Conservation (phyloP, 2,888 invertebrate species). For the Drosophila histrio region DNA sequence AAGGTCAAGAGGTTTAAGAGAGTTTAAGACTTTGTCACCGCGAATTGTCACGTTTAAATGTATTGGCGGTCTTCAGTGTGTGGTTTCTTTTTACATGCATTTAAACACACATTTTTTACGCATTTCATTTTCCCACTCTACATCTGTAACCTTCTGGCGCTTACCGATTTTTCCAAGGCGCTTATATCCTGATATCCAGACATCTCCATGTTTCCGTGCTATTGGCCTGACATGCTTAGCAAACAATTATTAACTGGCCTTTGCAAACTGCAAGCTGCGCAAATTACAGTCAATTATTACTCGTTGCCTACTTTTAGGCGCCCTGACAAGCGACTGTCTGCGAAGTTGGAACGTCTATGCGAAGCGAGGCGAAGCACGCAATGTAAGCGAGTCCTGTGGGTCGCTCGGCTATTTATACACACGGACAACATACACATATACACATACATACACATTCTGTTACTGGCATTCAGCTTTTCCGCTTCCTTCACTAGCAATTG, state of each 20-base stretch:
- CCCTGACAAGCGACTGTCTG: constrained; percentile 29
- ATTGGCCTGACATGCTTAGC: constrained; percentile 34
- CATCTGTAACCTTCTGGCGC: background rate
- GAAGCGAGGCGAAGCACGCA: constrained; percentile 38
- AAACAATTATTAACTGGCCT: constrained; percentile 1
- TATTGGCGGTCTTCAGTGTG: too few relatives aligned
- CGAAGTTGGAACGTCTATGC: constrained; percentile 28
- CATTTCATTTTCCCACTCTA: background rate
- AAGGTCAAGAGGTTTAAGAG: constrained; percentile 10
- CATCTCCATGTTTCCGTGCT: constrained; percentile 56
- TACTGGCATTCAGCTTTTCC: constrained; percentile 43
- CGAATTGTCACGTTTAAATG: too few relatives aligned
- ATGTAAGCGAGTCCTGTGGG: constrained; percentile 58
- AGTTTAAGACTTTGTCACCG: too few relatives aligned
- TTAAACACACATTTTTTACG: background rate
- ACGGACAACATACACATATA: constrained; percentile 12
- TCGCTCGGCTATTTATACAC: constrained; percentile 70
- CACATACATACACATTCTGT: constrained; percentile 5
- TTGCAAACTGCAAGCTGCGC: constrained; percentile 7
- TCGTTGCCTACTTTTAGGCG: constrained; percentile 51
- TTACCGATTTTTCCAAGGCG: constrained; percentile 82
- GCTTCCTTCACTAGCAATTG: constrained; percentile 41
- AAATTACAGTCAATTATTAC: constrained; percentile 12
- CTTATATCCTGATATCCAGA: constrained; percentile 79
- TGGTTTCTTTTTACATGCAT: too few relatives aligned